phyloP scores from a whole-genome alignment of 2,113 vertebrate species.

The Dipodomys stephensi region DNA sequence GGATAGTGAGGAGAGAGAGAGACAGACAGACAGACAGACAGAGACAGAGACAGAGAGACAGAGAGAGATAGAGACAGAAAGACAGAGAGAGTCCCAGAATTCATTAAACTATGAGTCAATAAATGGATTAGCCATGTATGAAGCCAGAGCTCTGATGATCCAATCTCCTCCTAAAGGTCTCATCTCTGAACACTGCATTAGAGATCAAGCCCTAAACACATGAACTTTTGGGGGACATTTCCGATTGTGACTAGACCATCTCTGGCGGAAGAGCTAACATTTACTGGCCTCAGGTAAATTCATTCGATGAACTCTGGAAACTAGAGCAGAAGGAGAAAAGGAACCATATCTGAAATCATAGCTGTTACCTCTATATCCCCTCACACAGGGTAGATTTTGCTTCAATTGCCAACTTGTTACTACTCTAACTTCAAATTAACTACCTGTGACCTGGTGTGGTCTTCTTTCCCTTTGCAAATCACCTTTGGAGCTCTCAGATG shows the following conservation, averaged over 20 bases:
- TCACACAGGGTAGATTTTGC: background rate
- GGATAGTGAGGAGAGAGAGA: background rate
- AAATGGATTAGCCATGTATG: background rate
- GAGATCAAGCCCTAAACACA: background rate
- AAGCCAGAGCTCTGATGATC: background rate
- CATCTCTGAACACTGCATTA: background rate
- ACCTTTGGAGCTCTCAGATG: background rate
- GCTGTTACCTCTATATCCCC: background rate
- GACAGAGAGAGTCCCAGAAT: too few relatives aligned
- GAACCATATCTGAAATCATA: background rate
- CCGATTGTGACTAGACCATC: background rate
- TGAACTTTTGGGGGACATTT: background rate
- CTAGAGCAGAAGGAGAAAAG: background rate
- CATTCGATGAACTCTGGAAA: background rate
- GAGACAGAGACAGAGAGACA: too few relatives aligned
- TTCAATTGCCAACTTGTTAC: background rate
- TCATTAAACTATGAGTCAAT: background rate
- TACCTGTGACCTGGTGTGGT: background rate
- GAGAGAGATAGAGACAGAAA: too few relatives aligned
- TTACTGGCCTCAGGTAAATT: background rate
- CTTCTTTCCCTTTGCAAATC: background rate
- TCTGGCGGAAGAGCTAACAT: background rate
- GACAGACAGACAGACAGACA: too few relatives aligned
- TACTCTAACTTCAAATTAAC: constrained; percentile 5
- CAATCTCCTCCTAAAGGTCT: background rate